phyloP scores from a whole-genome alignment of 64 coral and sea anemone species.

The Montipora foliosa region DNA sequence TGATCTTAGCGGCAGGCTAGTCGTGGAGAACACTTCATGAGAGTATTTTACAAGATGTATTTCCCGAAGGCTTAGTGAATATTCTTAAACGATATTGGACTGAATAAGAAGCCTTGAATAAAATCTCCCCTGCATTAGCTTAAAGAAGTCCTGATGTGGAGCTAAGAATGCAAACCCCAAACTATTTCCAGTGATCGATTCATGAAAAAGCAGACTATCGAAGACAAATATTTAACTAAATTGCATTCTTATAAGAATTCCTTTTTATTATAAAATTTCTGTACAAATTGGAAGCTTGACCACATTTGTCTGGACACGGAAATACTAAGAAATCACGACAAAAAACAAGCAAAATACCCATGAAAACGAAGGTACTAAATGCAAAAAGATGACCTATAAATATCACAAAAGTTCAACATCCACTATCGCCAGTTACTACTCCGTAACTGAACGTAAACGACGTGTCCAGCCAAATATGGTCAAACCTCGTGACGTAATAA shows the following conservation, averaged over 20 bases:
- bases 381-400: no score
- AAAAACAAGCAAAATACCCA: no score
- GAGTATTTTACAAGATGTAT: no score
- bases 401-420: not conserved
- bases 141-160: not conserved
- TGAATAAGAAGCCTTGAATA: not conserved
- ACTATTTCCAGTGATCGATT: not conserved
- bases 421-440: not conserved
- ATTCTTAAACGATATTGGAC: no score
- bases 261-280: constrained; percentile 2
- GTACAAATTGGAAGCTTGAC: constrained; percentile 31
- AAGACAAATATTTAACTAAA: not conserved
- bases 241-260: not conserved
- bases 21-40: no score
- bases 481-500: constrained; percentile 16
- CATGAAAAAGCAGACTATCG: constrained; percentile 7
- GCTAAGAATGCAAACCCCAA: not conserved
- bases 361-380: no score
- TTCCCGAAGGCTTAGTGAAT: no score
- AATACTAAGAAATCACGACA: not conserved
- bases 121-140: not conserved
- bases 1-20: no score
- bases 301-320: constrained; percentile 6
- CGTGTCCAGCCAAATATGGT: constrained; percentile 8
- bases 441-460: not conserved